A percentile compares a stretch with the other conserved stretches of the same genome.
Evolutionary conservation across 2,888 invertebrate species (phyloP).

Genomic region (Horisme vitalbata): DNA sequence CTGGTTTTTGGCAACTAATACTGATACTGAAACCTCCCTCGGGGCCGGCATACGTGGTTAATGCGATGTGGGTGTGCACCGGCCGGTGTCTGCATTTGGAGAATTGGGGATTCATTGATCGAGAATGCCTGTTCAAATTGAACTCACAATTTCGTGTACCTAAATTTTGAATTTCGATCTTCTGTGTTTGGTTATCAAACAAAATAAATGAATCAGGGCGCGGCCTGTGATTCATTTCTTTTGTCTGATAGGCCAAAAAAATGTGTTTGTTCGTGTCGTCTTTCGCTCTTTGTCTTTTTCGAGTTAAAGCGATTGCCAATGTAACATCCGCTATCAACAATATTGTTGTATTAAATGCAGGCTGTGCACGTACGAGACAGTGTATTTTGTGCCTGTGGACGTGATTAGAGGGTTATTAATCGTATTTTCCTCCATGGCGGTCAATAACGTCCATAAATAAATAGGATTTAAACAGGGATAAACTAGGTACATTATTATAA

Average conservation of each 20-base stretch:
- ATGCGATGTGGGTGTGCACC: constrained; percentile 31
- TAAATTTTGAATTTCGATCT: not conserved
- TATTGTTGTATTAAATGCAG: constrained; percentile 14
- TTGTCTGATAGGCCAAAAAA: too few species aligned
- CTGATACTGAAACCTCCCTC: constrained; percentile 35
- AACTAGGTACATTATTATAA: too few species aligned
- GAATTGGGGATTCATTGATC: constrained; percentile 45
- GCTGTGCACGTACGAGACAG: constrained; percentile 9
- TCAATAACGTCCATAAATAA: constrained; percentile 1
- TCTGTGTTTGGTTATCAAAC: constrained; percentile 1
- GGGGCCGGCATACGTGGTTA: constrained; percentile 43
- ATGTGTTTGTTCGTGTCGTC: not conserved
- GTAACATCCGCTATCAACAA: constrained; percentile 22
- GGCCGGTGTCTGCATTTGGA: constrained; percentile 37
- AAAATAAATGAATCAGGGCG: too few species aligned
- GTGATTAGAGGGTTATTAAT: constrained; percentile 6
- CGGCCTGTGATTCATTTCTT: too few species aligned
- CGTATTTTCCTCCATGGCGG: constrained; percentile 13
- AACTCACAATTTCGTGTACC: not conserved
- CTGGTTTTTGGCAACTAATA: not conserved
- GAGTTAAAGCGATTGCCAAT: constrained; percentile 11
- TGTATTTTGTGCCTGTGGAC: constrained; percentile 5
- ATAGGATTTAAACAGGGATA: not conserved
- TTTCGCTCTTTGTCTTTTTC: too few species aligned
- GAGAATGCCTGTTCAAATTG: constrained; percentile 31